Conservation (phyloP, 2,888 invertebrate species). For the Caenorhabditis auriculariae region DNA sequence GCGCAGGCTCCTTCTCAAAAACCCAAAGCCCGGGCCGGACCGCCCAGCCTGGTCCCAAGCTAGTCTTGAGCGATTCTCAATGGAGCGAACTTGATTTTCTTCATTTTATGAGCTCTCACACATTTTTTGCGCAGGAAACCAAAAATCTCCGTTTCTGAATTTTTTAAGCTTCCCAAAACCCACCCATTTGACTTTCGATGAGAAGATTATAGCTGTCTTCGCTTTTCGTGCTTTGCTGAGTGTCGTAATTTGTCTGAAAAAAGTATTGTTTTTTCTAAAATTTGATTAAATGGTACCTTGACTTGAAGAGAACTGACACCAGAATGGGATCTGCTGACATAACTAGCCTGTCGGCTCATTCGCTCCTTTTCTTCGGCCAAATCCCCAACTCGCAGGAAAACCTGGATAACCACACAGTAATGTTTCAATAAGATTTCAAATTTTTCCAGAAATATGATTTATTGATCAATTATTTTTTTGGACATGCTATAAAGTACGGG, state of each 20-base stretch:
- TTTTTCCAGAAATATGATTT: too few species aligned
- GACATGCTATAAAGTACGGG: too few species aligned
- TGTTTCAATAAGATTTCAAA: too few species aligned
- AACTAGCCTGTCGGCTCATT: constrained; percentile 14
- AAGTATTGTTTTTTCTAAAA: neutral
- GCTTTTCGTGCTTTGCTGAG: constrained; percentile 26
- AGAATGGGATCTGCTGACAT: constrained; percentile 8
- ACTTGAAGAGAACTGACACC: neutral
- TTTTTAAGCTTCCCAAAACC: neutral
- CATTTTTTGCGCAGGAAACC: too few species aligned
- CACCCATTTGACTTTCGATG: constrained; percentile 26
- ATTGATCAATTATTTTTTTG: too few species aligned
- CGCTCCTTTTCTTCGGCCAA: neutral
- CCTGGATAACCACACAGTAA: constrained; percentile 3
- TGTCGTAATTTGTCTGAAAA: constrained; percentile 18
- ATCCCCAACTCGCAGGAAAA: constrained; percentile 13
- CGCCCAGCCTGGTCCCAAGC: too few species aligned
- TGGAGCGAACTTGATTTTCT: too few species aligned
- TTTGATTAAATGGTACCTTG: constrained; percentile 2
- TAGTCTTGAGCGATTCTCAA: too few species aligned
- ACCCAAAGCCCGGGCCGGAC: too few species aligned
- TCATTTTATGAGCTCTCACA: too few species aligned
- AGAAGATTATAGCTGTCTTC: constrained; percentile 19
- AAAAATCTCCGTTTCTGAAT: too few species aligned
- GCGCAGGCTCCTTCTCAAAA: too few species aligned